Evolutionary conservation across 1,140 invertebrate species (phyloP), one percentile per base, ranked within the genome.

Genomic region (Drosophila sturtevanti): DNA sequence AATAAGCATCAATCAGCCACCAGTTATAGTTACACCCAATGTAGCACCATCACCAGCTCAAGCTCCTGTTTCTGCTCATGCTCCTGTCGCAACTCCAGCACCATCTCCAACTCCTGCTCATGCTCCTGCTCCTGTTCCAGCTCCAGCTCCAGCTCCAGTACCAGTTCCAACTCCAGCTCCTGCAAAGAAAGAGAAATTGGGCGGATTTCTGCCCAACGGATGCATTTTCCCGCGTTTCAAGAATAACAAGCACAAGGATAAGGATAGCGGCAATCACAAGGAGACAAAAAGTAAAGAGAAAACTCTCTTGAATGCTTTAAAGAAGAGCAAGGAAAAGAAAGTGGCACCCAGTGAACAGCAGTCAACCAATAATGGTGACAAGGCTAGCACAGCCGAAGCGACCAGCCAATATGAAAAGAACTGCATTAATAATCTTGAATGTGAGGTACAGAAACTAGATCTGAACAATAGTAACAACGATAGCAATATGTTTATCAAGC

Each of bases 201-300:
- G 91, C 16, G 91, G 91, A 10, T 92, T 92, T 61, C 71, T 92
- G 72, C 91, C 91, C 58, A 92, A 92, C 18, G 89, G 91, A 62
- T 92, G 91, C 55, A 92, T 92, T 61, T 92, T 92, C 74, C 90
- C 91, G 71, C 89, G 91, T 35, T 92, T 92, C 58, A 92, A 92
- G 54, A 92, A 92, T 58, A 90, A 92, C 68, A 92, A 91, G 66
- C 72, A 92, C 72, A 92, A 92, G 70, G 90, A 91, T 44, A 91
- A 91, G 71, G 90, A 91, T 22, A 75, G 63, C 68, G 90, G 63
- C 71, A 90, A 86, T 68, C 89, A 91, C 44, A 91, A 91, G 70
- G 90, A 91, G 60, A 68, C 73, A 48, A 91, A 91, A 38, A 79
- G 82, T 68, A 91, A 91, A 77, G 87, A 91, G 62, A 91, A 91